These are phyloP conservation scores for Ptychochromis oligacanthus DNA, from an alignment of 2,113 vertebrate species.

Conservation along the genomic window DNA sequence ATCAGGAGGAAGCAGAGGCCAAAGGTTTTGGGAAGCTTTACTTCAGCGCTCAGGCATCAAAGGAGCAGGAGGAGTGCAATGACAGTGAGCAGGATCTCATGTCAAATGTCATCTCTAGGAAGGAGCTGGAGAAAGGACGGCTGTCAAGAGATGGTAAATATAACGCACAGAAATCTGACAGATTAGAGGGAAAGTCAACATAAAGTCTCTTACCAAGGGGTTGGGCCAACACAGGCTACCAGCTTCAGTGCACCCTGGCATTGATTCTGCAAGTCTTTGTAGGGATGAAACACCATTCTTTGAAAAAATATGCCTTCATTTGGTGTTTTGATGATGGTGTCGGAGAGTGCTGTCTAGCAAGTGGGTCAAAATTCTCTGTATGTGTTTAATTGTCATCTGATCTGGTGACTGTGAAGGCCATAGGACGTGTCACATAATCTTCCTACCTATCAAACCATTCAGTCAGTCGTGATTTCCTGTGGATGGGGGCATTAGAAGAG, in stretches of 20 bases:
- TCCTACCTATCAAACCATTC: background rate
- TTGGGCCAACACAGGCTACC: background rate
- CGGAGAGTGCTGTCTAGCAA: no score
- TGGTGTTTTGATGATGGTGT: no score
- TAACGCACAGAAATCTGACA: background rate
- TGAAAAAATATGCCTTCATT: no score
- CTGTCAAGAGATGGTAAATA: constrained; percentile 91
- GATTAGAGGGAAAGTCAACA: background rate
- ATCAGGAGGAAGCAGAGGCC: constrained; percentile 38
- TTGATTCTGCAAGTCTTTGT: background rate
- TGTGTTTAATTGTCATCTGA: background rate
- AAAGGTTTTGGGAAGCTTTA: constrained; percentile 96
- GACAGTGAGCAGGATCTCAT: constrained; percentile 86
- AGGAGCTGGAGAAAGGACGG: constrained; percentile 90
- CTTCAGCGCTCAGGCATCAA: constrained; percentile 79
- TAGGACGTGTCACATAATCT: background rate
- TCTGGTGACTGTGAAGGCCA: background rate
- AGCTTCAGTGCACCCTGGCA: background rate
- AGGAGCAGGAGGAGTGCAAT: constrained; percentile 82
- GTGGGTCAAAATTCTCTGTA: background rate
- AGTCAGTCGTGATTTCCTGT: no score
- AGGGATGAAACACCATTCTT: background rate
- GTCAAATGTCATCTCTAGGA: constrained; percentile 91
- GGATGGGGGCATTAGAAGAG: no score
- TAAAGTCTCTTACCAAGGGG: background rate